Evolutionary conservation across 2,113 vertebrate genomes (phyloP).

Genomic region (Nicator chloris): DNA sequence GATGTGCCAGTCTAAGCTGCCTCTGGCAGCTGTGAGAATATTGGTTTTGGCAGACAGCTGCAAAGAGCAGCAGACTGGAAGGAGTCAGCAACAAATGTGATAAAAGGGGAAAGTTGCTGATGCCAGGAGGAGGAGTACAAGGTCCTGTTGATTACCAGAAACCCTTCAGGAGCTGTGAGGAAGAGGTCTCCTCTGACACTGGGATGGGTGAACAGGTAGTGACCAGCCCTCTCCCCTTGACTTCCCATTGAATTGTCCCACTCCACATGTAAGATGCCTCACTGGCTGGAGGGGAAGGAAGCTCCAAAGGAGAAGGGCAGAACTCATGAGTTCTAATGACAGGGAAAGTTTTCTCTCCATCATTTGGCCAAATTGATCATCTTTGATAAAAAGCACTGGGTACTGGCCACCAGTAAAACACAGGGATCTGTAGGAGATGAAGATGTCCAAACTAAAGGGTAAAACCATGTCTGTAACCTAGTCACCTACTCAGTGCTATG

Average conservation of each 20-base stretch:
- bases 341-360: neutral
- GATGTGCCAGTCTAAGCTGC: constrained; percentile 68
- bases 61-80: constrained; percentile 67
- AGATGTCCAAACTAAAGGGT: neutral
- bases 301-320: neutral
- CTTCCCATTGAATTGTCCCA: neutral
- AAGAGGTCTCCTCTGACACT: neutral
- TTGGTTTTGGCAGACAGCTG: constrained; percentile 70
- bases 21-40: constrained; percentile 69
- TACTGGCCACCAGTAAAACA: neutral
- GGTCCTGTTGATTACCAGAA: constrained; percentile 29
- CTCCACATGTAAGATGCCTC: neutral
- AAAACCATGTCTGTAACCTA: neutral
- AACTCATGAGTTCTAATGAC: neutral
- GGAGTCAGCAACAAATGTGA: constrained; percentile 69
- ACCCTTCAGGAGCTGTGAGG: neutral
- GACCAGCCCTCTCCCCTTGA: neutral
- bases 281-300: neutral
- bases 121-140: constrained; percentile 52
- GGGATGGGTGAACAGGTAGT: neutral
- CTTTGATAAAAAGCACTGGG: neutral
- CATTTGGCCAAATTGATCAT: neutral
- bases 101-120: constrained; percentile 65
- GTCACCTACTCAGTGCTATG: neutral
- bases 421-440: neutral